A percentile compares a stretch with the other conserved stretches of the same genome.
Evolutionary conservation across 2,888 invertebrate species (phyloP).

Genomic region (Aquatica leii): DNA sequence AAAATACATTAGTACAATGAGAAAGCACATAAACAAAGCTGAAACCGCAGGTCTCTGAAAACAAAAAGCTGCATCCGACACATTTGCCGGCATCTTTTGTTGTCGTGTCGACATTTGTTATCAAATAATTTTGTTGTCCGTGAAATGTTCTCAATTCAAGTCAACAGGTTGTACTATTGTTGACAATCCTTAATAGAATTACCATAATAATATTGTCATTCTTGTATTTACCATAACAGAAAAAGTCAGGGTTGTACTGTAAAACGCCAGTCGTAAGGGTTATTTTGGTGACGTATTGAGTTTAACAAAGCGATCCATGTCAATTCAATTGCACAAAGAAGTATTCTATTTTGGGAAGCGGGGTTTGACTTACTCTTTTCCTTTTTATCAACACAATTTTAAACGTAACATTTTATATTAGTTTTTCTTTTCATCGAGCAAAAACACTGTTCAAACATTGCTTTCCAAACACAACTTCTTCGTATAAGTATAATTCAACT

Average conservation of each 20-base stretch:
- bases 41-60: slow-evolving; percentile 49
- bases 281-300: slow-evolving; percentile 55
- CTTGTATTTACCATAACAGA: slow-evolving; percentile 60
- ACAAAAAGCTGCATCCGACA: slow-evolving; percentile 53
- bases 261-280: slow-evolving; percentile 52
- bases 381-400: slow-evolving; percentile 27
- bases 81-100: slow-evolving; percentile 54
- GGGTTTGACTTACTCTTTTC: slow-evolving; percentile 45
- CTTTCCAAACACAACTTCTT: no score
- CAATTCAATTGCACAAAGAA: slow-evolving; percentile 57
- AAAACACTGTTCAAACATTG: no score
- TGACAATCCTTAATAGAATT: slow-evolving; percentile 61
- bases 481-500: no score
- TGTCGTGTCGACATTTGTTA: slow-evolving; percentile 57
- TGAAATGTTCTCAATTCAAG: slow-evolving; percentile 58
- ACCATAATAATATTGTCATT: slow-evolving; percentile 63
- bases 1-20: slow-evolving; percentile 51
- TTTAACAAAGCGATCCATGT: slow-evolving; percentile 57
- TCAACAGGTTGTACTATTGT: slow-evolving; percentile 62
- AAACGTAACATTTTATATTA: slow-evolving; percentile 33
- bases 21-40: slow-evolving; percentile 49
- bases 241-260: slow-evolving; percentile 51
- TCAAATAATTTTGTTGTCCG: slow-evolving; percentile 61
- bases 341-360: slow-evolving; percentile 53
- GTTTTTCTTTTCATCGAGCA: slow-evolving; percentile 38